Conservation (phyloP, 2,888 invertebrate genomes). For the Plebejus melissa region DNA sequence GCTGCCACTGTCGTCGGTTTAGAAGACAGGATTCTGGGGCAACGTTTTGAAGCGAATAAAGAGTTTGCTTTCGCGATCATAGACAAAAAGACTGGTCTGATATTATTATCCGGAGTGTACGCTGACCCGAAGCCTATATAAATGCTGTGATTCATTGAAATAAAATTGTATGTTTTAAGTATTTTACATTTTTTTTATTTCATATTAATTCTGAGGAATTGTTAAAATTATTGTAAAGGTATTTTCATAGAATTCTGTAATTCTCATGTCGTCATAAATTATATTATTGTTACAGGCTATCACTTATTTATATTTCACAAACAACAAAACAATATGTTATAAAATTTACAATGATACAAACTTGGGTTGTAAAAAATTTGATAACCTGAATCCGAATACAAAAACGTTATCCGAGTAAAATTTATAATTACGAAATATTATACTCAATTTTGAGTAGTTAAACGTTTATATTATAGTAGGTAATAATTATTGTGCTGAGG, state of each 20-base stretch:
- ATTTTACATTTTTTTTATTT: neutral
- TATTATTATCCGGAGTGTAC: conserved; percentile 81
- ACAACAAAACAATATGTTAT: neutral
- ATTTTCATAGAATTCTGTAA: neutral
- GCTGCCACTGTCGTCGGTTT: conserved; percentile 77
- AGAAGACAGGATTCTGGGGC: conserved; percentile 66
- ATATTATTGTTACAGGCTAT: neutral
- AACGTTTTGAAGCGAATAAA: conserved; percentile 81
- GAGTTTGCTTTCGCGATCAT: conserved; percentile 84
- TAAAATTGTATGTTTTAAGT: neutral
- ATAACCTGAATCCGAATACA: neutral
- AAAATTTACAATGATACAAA: neutral
- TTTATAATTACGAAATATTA: neutral
- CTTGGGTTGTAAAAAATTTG: conserved; percentile 1
- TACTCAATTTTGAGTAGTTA: neutral
- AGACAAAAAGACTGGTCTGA: conserved; percentile 78
- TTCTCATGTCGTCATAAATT: neutral
- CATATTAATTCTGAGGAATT: neutral
- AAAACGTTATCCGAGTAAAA: neutral
- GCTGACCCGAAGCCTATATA: conserved; percentile 51
- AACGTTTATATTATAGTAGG: neutral
- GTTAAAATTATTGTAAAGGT: neutral
- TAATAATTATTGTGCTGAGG: neutral
- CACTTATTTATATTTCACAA: neutral
- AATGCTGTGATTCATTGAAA: conserved; percentile 37